Evolutionary conservation across 2,797 vertebrate genomes (phyloP).

Genomic region (Acanthornis magna): DNA sequence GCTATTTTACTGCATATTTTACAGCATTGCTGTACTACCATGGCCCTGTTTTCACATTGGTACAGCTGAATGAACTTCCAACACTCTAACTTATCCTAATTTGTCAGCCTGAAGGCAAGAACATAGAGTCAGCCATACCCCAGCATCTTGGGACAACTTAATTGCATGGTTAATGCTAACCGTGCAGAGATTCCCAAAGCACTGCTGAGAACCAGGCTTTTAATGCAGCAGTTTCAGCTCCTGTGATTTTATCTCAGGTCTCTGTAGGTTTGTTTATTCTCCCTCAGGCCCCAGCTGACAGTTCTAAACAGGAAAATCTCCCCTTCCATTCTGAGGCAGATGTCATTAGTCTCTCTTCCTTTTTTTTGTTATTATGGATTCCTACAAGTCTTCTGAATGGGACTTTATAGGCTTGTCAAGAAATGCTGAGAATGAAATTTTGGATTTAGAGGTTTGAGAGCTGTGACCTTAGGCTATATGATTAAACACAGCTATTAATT

Average conservation of each 20-base stretch:
- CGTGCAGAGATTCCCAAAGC: background rate
- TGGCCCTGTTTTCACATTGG: background rate
- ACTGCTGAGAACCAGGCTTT: background rate
- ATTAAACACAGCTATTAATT: background rate
- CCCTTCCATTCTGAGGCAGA: background rate
- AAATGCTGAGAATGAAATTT: background rate
- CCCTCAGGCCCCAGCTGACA: background rate
- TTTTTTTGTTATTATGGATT: background rate
- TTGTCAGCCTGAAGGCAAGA: background rate
- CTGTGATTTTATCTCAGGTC: background rate
- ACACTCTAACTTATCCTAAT: background rate
- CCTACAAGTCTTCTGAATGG: background rate
- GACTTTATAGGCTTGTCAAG: background rate
- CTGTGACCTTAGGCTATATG: background rate
- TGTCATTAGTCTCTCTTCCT: rapidly evolving
- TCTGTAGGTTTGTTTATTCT: background rate
- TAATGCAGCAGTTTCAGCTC: background rate
- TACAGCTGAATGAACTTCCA: background rate
- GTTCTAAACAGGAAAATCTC: background rate
- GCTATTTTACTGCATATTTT: background rate
- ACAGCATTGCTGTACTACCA: background rate
- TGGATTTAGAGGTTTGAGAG: background rate
- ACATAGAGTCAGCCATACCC: background rate
- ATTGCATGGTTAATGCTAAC: background rate
- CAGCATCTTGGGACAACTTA: background rate